Evolutionary conservation across 2,797 vertebrate genomes (phyloP).

Genomic region (Champsocephalus gunnari): DNA sequence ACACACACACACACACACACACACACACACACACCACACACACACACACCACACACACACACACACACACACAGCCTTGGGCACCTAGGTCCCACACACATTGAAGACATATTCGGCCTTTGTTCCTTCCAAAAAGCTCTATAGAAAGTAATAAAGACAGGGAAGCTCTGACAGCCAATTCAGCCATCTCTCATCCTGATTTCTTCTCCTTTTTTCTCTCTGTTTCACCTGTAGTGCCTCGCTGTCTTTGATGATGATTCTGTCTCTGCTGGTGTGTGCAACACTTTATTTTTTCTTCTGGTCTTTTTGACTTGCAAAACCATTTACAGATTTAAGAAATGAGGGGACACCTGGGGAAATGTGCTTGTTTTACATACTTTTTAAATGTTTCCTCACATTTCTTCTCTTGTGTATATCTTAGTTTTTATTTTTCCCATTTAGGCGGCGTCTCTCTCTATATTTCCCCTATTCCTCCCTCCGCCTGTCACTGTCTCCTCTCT

Average conservation of each 20-base stretch:
- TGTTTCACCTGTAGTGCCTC: background rate
- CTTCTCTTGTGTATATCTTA: background rate
- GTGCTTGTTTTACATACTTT: background rate
- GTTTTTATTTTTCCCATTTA: background rate
- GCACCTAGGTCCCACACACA: constrained; percentile 70
- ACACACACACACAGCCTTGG: constrained; percentile 71
- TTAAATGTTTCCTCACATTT: background rate
- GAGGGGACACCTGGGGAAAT: background rate
- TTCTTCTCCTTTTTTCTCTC: constrained; percentile 42
- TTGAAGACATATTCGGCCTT: constrained; percentile 66
- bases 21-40: constrained; percentile 14
- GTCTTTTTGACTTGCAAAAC: background rate
- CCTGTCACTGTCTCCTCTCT: constrained; percentile 50
- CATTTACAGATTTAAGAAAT: background rate
- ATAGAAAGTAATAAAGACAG: constrained; percentile 79
- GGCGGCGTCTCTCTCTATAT: background rate
- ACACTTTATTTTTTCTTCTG: background rate
- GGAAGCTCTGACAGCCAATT: constrained; percentile 65
- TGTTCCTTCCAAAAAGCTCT: constrained; percentile 77
- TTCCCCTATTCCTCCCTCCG: constrained; percentile 30
- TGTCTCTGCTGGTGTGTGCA: background rate
- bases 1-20: constrained; percentile 23
- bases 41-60: constrained; percentile 11
- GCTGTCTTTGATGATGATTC: constrained; percentile 1
- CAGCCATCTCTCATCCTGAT: constrained; percentile 52